Evolutionary conservation across 1,140 invertebrate genomes (phyloP).

Genomic region (Eriocheir sinensis): DNA sequence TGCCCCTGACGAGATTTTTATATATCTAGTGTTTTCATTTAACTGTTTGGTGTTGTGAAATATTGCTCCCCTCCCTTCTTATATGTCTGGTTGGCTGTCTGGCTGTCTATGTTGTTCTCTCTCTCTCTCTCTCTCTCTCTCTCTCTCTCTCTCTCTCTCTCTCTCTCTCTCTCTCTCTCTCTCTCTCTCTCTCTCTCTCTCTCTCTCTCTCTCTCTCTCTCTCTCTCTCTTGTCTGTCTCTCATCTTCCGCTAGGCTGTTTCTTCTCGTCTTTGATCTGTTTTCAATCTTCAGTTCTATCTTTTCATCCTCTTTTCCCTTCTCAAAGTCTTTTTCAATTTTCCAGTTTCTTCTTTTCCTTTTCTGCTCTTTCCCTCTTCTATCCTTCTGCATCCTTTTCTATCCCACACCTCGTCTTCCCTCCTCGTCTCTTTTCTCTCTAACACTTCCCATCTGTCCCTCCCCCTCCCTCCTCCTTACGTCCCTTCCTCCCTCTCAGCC

Average conservation of each 20-base stretch:
- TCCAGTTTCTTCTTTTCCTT: background rate
- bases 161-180: slow-evolving; percentile 22
- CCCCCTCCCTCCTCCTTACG: background rate
- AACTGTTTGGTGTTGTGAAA: too few relatives aligned
- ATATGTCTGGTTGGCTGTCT: background rate
- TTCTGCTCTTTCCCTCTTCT: background rate
- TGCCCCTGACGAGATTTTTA: too few relatives aligned
- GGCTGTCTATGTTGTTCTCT: background rate
- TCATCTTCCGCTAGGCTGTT: background rate
- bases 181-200: background rate
- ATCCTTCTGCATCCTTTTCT: background rate
- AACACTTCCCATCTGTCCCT: background rate
- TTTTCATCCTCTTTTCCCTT: background rate
- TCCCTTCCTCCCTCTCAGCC: background rate
- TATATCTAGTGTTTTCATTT: too few relatives aligned
- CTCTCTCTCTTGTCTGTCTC: background rate
- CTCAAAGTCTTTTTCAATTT: background rate
- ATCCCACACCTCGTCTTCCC: background rate
- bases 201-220: too few relatives aligned
- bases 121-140: slow-evolving; percentile 2
- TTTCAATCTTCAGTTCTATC: background rate
- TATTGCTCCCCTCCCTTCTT: background rate
- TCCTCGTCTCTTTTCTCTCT: background rate
- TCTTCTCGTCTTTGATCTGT: background rate
- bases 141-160: slow-evolving; percentile 22